phyloP scores from a whole-genome alignment of 1,140 invertebrate genomes.

The Pseudomyrmex dendroicus region DNA sequence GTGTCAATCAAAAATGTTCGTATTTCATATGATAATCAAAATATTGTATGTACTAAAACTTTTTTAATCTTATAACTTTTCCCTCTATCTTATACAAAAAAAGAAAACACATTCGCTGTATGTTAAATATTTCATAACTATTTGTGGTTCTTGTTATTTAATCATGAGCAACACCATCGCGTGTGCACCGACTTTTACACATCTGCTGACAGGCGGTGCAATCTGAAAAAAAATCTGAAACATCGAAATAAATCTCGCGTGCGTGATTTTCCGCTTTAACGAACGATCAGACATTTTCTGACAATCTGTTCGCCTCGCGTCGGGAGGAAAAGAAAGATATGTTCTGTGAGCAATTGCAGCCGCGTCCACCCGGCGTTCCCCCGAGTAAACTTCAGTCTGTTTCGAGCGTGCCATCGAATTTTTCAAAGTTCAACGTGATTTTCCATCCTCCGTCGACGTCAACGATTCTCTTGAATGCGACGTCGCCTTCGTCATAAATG shows the following conservation, averaged over 20 bases:
- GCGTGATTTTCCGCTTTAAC: slow-evolving; percentile 57
- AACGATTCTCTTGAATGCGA: slow-evolving; percentile 57
- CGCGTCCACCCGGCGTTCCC: slow-evolving; percentile 42
- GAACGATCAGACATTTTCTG: slow-evolving; percentile 56
- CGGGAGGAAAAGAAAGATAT: slow-evolving; percentile 44
- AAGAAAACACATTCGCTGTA: not conserved
- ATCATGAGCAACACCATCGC: not conserved
- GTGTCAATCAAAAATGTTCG: no score
- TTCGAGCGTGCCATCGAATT: slow-evolving; percentile 61
- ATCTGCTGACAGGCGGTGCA: slow-evolving; percentile 4
- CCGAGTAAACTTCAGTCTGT: slow-evolving; percentile 48
- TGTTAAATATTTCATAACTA: not conserved
- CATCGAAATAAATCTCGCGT: slow-evolving; percentile 42
- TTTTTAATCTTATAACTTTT: no score
- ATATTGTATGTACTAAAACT: not conserved
- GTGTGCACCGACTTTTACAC: slow-evolving; percentile 10
- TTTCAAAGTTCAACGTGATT: slow-evolving; percentile 66
- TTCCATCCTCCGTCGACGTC: slow-evolving; percentile 50
- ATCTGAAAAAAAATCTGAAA: slow-evolving; percentile 45
- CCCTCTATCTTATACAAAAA: not conserved
- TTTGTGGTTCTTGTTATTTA: slow-evolving; percentile 14
- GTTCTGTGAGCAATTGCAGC: slow-evolving; percentile 60
- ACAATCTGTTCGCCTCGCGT: slow-evolving; percentile 49
- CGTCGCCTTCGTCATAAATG: slow-evolving; percentile 13
- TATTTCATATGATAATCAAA: not conserved